Evolutionary conservation across 2,888 invertebrate genomes (phyloP), one percentile per base, ranked within the genome.

Genomic region (Xylocampa areola): DNA sequence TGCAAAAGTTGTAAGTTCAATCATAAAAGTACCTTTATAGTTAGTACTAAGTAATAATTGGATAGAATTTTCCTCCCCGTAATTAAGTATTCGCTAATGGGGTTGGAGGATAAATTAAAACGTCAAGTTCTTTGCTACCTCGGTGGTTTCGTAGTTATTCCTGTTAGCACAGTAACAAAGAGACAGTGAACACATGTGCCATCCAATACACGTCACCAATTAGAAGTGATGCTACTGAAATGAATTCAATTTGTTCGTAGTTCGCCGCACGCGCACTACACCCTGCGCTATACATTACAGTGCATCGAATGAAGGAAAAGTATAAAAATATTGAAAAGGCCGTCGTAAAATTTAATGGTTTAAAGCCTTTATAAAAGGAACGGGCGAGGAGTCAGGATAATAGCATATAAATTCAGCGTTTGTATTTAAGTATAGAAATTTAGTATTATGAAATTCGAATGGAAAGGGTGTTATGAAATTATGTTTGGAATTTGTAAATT

Each of bases 181-280:
- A 57, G 51, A 63, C 25, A 61, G 53, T 36, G 45, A 48, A 47
- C 58, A 61, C 51, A 51, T 51, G 55, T 55, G 39, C 36, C 49
- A 23, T 48, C 35, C 63, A 55, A 75, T 69, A 68, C 60, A 71
- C 77, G 77, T 80, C 82, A 83, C 75, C 87, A 87, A 86, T 88
- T 86, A 87, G 77, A 67, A 58, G 74, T 67, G 78, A 67, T 64
- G 68, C 72, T 25, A 52, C 55, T 60, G 74, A 79, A 85, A 83
- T 80, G 79, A 84, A 87, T 84, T 82, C 73, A 82, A 88, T 85
- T 87, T 80, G 75, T 64, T 40, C 50, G 36, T 48, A 57, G 63
- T 37, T 55, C 35, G 57, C 32, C 68, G 63, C 61, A 68, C 48
- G 77, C 68, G 60, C 70, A 55, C 47, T 55, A 39, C 52, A 66